These are phyloP conservation scores for Hemitrygon akajei DNA, from an alignment of 2,797 vertebrate genomes.

Conservation along the genomic window DNA sequence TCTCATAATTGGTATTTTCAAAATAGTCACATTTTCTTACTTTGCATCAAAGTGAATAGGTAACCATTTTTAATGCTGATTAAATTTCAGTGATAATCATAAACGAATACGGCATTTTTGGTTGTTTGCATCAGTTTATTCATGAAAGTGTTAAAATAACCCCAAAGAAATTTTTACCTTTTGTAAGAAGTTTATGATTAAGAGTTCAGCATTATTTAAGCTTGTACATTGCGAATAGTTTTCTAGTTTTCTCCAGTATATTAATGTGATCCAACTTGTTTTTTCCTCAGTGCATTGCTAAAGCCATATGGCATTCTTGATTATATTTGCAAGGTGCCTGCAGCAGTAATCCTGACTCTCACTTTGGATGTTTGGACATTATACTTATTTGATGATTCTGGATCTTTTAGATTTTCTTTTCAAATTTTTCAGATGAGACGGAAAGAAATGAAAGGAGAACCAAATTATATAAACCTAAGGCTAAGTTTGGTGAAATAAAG, in stretches of 20 bases:
- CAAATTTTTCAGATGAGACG: conserved; percentile 57
- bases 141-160: not conserved
- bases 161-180: not conserved
- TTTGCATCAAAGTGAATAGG: not conserved
- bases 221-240: not conserved
- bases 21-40: not conserved
- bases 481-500: conserved; percentile 52
- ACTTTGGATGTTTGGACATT: not conserved
- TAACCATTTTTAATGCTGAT: not conserved
- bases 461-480: conserved; percentile 63
- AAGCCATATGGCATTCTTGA: not conserved
- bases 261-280: not conserved
- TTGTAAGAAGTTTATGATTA: not conserved
- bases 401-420: not conserved
- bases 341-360: not conserved
- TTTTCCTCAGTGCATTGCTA: not conserved
- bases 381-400: not conserved
- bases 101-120: not conserved
- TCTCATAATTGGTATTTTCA: not conserved
- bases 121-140: not conserved
- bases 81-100: not conserved
- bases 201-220: not conserved
- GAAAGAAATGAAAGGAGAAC: conserved; percentile 60
- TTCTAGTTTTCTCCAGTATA: not conserved
- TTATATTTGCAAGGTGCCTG: not conserved